Percentiles rank a stretch among this genome's conserved stretches.
These are phyloP conservation scores for Irena cyanogastra DNA, from an alignment of 2,113 vertebrate genomes.

Conservation along the genomic window DNA sequence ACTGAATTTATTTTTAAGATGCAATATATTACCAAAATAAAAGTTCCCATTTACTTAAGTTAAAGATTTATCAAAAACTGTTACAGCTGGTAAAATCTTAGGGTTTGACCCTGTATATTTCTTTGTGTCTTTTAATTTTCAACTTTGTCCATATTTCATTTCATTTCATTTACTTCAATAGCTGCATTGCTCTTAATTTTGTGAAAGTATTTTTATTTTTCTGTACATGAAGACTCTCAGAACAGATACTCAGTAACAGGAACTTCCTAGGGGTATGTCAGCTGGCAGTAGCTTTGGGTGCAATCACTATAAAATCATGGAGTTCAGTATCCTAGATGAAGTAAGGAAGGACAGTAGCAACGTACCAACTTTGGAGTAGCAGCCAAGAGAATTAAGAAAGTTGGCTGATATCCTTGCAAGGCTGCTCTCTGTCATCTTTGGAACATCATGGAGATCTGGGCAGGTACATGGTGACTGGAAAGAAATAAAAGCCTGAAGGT, in stretches of 20 bases:
- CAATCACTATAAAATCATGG: background rate
- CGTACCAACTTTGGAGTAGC: background rate
- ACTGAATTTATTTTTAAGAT: slow-evolving; percentile 77
- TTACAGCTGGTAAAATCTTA: slow-evolving; percentile 9
- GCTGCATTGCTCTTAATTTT: background rate
- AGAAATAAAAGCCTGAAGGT: background rate
- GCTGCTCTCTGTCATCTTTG: slow-evolving; percentile 27
- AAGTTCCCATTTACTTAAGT: slow-evolving; percentile 68
- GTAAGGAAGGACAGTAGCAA: background rate
- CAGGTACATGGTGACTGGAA: slow-evolving; percentile 6
- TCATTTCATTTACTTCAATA: background rate
- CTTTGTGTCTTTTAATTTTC: slow-evolving; percentile 2
- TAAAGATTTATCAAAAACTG: slow-evolving; percentile 60
- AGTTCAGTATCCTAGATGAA: background rate
- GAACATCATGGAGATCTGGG: slow-evolving; percentile 9
- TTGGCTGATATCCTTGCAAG: slow-evolving; percentile 45
- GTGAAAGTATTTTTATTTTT: background rate
- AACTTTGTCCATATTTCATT: background rate
- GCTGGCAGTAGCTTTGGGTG: background rate
- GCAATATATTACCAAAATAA: slow-evolving; percentile 70
- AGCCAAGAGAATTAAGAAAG: slow-evolving; percentile 35
- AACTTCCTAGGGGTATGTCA: background rate
- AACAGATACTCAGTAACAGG: background rate
- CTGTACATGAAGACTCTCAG: background rate
- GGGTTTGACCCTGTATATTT: background rate